Evolutionary conservation across 2,888 invertebrate species (phyloP).

Genomic region (Parnassius apollo): DNA sequence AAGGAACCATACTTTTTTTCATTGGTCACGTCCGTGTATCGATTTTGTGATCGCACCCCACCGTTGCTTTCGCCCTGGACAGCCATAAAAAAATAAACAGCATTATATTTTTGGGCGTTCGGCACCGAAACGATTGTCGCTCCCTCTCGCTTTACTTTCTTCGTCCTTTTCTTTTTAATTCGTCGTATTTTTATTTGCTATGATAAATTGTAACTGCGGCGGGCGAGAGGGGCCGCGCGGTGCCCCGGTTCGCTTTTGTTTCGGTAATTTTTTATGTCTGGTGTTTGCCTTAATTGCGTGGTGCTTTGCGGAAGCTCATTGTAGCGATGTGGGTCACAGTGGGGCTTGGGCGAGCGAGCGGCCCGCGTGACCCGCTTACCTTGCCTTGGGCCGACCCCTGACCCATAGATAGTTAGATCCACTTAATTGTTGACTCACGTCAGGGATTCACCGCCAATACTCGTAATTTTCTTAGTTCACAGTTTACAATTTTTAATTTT

Average conservation of each 20-base stretch:
- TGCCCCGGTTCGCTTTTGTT: slow-evolving; percentile 69
- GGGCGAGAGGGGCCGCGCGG: slow-evolving; percentile 44
- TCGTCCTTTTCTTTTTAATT: slow-evolving; percentile 79
- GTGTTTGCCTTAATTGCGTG: slow-evolving; percentile 76
- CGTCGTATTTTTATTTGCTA: slow-evolving; percentile 79
- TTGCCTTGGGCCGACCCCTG: slow-evolving; percentile 38
- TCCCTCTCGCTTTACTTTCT: slow-evolving; percentile 68
- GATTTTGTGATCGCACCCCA: slow-evolving; percentile 51
- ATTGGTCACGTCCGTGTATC: slow-evolving; percentile 51
- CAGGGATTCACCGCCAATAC: slow-evolving; percentile 13
- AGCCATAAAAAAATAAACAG: slow-evolving; percentile 60
- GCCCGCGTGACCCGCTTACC: slow-evolving; percentile 63
- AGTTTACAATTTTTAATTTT: neutral
- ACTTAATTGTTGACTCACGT: slow-evolving; percentile 25
- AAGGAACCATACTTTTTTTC: slow-evolving; percentile 43
- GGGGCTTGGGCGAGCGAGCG: slow-evolving; percentile 37
- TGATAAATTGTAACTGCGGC: slow-evolving; percentile 78
- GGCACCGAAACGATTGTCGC: slow-evolving; percentile 55
- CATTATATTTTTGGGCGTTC: slow-evolving; percentile 64
- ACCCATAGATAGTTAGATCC: slow-evolving; percentile 24
- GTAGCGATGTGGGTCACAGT: slow-evolving; percentile 72
- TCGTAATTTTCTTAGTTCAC: slow-evolving; percentile 1
- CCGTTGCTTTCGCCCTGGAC: slow-evolving; percentile 44
- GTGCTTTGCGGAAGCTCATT: slow-evolving; percentile 71
- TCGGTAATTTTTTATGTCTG: slow-evolving; percentile 80